These are phyloP conservation scores for Leptonema lineaticorne DNA, from an alignment of 1,140 invertebrate species.

Conservation along the genomic window DNA sequence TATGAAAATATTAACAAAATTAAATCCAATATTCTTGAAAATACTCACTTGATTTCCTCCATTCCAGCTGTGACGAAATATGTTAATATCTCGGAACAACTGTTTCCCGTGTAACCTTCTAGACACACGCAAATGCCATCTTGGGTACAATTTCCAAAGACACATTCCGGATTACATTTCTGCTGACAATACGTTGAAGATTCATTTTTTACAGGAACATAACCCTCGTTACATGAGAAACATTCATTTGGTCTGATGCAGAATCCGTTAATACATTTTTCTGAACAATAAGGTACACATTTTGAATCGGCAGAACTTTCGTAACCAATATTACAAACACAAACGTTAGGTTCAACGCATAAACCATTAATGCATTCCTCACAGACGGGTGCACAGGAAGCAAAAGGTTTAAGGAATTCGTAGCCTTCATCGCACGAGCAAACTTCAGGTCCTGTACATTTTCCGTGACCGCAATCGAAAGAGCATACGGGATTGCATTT, in stretches of 20 bases:
- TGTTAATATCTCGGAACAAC: neutral
- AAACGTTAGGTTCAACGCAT: constrained; percentile 16
- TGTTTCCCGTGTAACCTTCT: neutral
- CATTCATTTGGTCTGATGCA: constrained; percentile 49
- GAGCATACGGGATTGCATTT: constrained; percentile 3
- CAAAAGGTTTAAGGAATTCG: constrained; percentile 48
- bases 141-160: constrained; percentile 1
- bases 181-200: neutral
- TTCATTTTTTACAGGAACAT: constrained; percentile 4
- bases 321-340: neutral
- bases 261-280: constrained; percentile 51
- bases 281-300: constrained; percentile 47
- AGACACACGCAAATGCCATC: neutral
- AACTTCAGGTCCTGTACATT: neutral
- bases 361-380: constrained; percentile 50
- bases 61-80: neutral
- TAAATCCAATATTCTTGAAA: too few species aligned
- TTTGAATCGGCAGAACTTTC: neutral
- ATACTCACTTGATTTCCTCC: neutral
- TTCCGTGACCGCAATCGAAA: neutral
- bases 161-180: constrained; percentile 1
- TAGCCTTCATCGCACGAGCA: constrained; percentile 57
- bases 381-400: constrained; percentile 46
- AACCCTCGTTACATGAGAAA: constrained; percentile 41
- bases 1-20: too few species aligned